phyloP scores from a whole-genome alignment of 2,888 invertebrate genomes.

The Anthoptus insignis region DNA sequence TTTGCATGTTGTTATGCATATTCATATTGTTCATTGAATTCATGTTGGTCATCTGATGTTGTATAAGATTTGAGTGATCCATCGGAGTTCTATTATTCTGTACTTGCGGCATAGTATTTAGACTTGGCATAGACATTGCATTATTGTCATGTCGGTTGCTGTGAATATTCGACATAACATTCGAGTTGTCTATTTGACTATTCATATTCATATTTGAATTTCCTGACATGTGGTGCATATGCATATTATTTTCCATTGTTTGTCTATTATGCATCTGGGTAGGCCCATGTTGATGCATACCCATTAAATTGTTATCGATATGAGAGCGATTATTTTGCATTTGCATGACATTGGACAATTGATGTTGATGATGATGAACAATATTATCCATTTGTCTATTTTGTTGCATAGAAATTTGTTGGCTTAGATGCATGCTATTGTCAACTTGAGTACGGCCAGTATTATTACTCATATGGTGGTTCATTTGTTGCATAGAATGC shows the following conservation, averaged over 20 bases:
- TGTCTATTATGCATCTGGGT: constrained; percentile 81
- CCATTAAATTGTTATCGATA: constrained; percentile 74
- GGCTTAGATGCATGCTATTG: constrained; percentile 76
- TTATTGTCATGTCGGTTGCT: constrained; percentile 76
- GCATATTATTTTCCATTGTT: constrained; percentile 75
- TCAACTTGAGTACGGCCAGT: constrained; percentile 69
- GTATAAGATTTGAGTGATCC: constrained; percentile 78
- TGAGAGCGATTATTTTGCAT: constrained; percentile 77
- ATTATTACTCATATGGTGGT: constrained; percentile 70
- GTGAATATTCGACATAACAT: constrained; percentile 70
- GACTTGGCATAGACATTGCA: constrained; percentile 75
- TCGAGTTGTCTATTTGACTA: constrained; percentile 74
- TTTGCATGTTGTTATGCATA: constrained; percentile 79
- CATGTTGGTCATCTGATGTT: constrained; percentile 77
- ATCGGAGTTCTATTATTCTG: constrained; percentile 75
- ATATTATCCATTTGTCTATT: constrained; percentile 77
- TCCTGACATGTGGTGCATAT: constrained; percentile 79
- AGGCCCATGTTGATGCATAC: constrained; percentile 77
- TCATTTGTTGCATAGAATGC: constrained; percentile 79
- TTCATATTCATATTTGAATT: constrained; percentile 70
- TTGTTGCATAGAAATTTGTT: constrained; percentile 76
- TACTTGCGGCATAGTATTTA: constrained; percentile 76
- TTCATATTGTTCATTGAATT: constrained; percentile 74
- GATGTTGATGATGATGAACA: constrained; percentile 78
- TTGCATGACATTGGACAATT: constrained; percentile 80